Evolutionary conservation across 2,888 invertebrate species (phyloP).

Genomic region (Prosopocoilus inquinatus): DNA sequence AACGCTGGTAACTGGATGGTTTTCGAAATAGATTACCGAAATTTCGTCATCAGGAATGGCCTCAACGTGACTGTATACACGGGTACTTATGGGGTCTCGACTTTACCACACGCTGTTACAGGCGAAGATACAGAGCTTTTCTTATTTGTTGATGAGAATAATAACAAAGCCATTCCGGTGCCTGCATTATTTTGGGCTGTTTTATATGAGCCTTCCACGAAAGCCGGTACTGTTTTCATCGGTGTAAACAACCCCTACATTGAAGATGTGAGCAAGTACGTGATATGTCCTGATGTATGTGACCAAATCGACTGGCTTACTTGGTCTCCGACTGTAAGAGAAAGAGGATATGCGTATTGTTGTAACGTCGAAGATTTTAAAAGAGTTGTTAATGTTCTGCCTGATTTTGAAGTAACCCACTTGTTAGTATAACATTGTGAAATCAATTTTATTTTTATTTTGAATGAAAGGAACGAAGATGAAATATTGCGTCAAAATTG

Average conservation of each 20-base stretch:
- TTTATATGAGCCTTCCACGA: constrained; percentile 53
- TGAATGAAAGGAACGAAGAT: too few species aligned
- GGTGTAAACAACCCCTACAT: constrained; percentile 62
- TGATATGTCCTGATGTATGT: constrained; percentile 53
- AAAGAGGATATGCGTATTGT: constrained; percentile 61
- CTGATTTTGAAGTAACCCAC: constrained; percentile 50
- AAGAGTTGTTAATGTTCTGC: constrained; percentile 55
- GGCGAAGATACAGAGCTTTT: constrained; percentile 33
- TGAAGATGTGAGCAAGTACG: constrained; percentile 25
- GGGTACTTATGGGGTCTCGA: constrained; percentile 59
- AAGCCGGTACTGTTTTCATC: constrained; percentile 59
- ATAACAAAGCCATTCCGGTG: constrained; percentile 50
- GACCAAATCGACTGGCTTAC: constrained; percentile 59
- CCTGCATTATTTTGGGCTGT: constrained; percentile 61
- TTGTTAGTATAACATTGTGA: constrained; percentile 7
- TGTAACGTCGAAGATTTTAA: constrained; percentile 60
- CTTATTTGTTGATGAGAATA: constrained; percentile 35
- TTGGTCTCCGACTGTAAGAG: constrained; percentile 55
- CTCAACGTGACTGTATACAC: constrained; percentile 55
- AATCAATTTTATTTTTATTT: background rate
- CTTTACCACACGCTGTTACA: constrained; percentile 52
- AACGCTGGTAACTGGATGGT: constrained; percentile 60
- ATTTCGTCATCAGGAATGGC: constrained; percentile 45
- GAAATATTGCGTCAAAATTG: too few species aligned
- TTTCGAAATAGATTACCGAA: constrained; percentile 52